Percentiles rank a stretch among this genome's conserved stretches.
Conservation (phyloP, 1,140 invertebrate genomes). For the Euschistus heros region DNA sequence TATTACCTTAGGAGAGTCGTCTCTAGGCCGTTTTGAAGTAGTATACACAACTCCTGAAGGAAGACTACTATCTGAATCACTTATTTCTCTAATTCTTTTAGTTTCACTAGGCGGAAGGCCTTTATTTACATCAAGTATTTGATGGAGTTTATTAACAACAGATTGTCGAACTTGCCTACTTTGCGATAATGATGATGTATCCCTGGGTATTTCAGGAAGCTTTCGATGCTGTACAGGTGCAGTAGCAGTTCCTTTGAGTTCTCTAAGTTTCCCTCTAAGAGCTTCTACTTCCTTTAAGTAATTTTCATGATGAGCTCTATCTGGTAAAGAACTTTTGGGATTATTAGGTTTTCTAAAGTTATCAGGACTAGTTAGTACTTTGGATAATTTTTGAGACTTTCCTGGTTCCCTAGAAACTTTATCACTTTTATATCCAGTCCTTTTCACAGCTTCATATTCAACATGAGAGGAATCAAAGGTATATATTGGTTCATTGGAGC, state of each 20-base stretch:
- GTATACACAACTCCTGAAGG: background rate
- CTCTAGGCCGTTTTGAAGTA: slow-evolving; percentile 19
- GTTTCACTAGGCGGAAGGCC: background rate
- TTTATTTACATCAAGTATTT: background rate
- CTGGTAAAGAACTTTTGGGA: no score
- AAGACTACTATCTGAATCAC: slow-evolving; percentile 21
- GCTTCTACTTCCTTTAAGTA: slow-evolving; percentile 28
- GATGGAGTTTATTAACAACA: background rate
- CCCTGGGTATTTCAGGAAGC: slow-evolving; percentile 15
- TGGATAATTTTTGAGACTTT: no score
- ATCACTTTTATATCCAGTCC: background rate
- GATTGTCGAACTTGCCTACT: background rate
- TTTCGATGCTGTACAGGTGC: background rate
- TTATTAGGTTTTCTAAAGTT: no score
- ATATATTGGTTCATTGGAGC: background rate
- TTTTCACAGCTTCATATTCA: background rate
- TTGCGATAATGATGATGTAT: background rate
- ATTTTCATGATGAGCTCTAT: slow-evolving; percentile 21
- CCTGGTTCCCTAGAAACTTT: no score
- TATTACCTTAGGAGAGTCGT: slow-evolving; percentile 22
- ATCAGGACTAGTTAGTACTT: no score
- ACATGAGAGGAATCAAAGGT: background rate
- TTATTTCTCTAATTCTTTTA: slow-evolving; percentile 19
- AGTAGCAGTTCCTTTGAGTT: slow-evolving; percentile 18
- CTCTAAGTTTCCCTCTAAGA: slow-evolving; percentile 25